A percentile compares a stretch with the other conserved stretches of the same genome.
phyloP scores from a whole-genome alignment of 1,140 invertebrate genomes.

The Lepidurus packardi region DNA sequence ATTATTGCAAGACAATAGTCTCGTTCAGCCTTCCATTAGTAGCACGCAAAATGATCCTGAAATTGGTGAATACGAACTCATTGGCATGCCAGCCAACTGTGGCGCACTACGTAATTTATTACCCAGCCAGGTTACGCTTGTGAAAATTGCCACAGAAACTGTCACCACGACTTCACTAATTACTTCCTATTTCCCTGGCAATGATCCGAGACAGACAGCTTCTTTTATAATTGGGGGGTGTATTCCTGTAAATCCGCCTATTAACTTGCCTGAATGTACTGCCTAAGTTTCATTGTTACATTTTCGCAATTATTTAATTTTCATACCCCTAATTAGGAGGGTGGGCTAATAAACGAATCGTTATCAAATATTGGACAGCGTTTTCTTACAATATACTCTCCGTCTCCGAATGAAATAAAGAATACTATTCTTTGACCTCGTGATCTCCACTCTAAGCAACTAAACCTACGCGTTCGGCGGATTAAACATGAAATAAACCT shows the following conservation, averaged over 20 bases:
- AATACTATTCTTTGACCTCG: no score
- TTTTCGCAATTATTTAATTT: no score
- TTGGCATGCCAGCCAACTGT: background rate
- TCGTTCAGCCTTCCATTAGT: background rate
- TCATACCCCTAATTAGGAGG: no score
- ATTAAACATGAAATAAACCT: no score
- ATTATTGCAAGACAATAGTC: background rate
- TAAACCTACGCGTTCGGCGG: no score
- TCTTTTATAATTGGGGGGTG: background rate
- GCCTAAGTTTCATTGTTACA: background rate
- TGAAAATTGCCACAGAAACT: background rate
- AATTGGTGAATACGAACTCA: background rate
- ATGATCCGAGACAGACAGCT: background rate
- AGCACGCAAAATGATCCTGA: background rate
- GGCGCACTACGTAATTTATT: background rate
- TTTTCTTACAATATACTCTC: no score
- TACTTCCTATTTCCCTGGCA: background rate
- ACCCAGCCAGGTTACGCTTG: background rate
- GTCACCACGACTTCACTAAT: background rate
- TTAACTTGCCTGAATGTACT: background rate
- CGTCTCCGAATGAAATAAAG: no score
- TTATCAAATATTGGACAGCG: no score
- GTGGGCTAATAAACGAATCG: no score
- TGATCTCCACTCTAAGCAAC: no score
- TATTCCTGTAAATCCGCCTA: background rate